phyloP scores from a whole-genome alignment of 2,113 vertebrate genomes.

The Pelecanoides urinatrix region DNA sequence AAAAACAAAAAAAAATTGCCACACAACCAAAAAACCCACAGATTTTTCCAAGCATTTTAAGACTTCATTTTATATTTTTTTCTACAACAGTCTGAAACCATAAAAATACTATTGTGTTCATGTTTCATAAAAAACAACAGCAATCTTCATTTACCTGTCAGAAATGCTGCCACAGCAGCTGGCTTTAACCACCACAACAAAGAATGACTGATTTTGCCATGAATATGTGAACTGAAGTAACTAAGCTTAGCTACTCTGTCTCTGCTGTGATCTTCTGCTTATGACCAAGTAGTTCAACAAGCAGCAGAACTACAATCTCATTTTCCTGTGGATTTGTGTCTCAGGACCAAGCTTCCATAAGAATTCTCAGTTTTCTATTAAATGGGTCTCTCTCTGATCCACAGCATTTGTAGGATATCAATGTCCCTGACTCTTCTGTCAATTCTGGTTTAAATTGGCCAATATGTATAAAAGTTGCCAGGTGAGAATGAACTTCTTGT shows the following conservation, averaged over 20 bases:
- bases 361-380: neutral
- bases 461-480: neutral
- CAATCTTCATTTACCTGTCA: neutral
- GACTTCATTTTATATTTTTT: neutral
- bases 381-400: neutral
- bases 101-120: neutral
- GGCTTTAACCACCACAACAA: neutral
- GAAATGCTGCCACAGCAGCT: neutral
- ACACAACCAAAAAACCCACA: too few relatives aligned
- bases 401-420: neutral
- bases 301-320: neutral
- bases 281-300: neutral
- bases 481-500: neutral
- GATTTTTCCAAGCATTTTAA: neutral
- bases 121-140: neutral
- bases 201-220: neutral
- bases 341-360: neutral
- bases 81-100: neutral
- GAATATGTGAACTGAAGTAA: neutral
- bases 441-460: neutral
- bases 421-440: accelerated
- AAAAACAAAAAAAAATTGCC: neutral
- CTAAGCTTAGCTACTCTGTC: neutral
- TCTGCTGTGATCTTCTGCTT: neutral
- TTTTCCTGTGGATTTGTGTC: neutral